Conservation (phyloP, 1,140 invertebrate genomes). For the Cotesia chilonis region DNA sequence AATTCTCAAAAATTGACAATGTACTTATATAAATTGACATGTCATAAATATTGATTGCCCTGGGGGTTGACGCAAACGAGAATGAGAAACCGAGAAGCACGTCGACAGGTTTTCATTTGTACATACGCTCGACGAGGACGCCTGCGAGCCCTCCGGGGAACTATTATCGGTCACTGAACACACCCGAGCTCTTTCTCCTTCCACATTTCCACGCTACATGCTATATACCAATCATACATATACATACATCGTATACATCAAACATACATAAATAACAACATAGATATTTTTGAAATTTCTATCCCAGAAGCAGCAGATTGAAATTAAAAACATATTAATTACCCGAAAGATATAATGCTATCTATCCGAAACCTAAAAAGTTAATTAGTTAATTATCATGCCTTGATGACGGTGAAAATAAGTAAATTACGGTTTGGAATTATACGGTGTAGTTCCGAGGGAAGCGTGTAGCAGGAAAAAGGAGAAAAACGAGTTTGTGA, state of each 20-base stretch:
- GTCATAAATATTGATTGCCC: conserved; percentile 60
- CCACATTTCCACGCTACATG: neutral
- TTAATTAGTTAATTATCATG: too few relatives aligned
- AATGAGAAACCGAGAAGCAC: conserved; percentile 8
- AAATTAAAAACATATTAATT: too few relatives aligned
- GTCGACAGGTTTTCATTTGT: conserved; percentile 17
- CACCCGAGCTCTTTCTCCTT: conserved; percentile 6
- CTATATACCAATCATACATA: neutral
- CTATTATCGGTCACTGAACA: conserved; percentile 26
- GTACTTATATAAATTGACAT: conserved; percentile 57
- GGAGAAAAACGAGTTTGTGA: too few relatives aligned
- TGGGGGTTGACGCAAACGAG: conserved; percentile 41
- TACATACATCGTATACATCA: neutral
- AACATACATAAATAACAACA: too few relatives aligned
- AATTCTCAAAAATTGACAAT: conserved; percentile 39
- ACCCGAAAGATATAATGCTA: too few relatives aligned
- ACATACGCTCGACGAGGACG: conserved; percentile 3
- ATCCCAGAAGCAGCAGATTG: too few relatives aligned
- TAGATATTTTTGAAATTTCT: too few relatives aligned
- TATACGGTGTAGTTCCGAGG: too few relatives aligned
- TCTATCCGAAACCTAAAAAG: too few relatives aligned
- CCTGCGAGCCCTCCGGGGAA: conserved; percentile 11
- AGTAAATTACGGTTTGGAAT: too few relatives aligned
- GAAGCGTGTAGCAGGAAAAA: too few relatives aligned
- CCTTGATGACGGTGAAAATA: too few relatives aligned